A percentile compares a stretch with the other conserved stretches of the same genome.
Conservation (phyloP, 1,140 invertebrate species). For the Bactericera cockerelli region DNA sequence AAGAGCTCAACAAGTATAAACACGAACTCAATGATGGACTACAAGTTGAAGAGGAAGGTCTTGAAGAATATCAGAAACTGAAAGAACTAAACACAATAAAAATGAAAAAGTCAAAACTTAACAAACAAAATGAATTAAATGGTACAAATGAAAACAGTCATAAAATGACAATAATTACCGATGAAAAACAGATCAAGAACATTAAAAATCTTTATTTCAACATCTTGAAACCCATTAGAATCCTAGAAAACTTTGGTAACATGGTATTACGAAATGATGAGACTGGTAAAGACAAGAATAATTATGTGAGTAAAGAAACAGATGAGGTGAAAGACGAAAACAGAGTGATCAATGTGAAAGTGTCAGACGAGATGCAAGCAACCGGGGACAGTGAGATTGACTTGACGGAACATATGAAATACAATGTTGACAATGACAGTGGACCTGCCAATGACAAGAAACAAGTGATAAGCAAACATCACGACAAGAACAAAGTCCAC, state of each 20-base stretch:
- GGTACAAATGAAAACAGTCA: constrained; percentile 8
- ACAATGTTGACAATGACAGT: not conserved
- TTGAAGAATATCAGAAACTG: constrained; percentile 36
- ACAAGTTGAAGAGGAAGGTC: constrained; percentile 64
- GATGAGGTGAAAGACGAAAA: not conserved
- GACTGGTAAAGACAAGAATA: not conserved
- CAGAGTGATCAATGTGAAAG: constrained; percentile 6
- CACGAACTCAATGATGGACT: constrained; percentile 60
- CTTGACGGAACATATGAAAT: not conserved
- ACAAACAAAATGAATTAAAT: not conserved
- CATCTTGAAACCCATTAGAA: not conserved
- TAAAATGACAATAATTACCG: not conserved
- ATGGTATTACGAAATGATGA: not conserved
- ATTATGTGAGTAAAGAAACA: not conserved
- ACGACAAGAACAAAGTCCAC: not conserved
- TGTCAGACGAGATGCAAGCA: constrained; percentile 1
- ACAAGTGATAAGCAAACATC: not conserved
- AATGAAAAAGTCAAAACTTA: constrained; percentile 10
- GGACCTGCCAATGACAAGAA: not conserved
- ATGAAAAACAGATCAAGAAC: not conserved
- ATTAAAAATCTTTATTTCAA: not conserved
- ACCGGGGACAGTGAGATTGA: not conserved
- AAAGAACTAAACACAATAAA: constrained; percentile 10
- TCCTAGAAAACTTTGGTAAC: not conserved
- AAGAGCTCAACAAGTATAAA: constrained; percentile 57